Conservation (phyloP, 2,888 invertebrate species). For the Disparrhopalites patrizii region DNA sequence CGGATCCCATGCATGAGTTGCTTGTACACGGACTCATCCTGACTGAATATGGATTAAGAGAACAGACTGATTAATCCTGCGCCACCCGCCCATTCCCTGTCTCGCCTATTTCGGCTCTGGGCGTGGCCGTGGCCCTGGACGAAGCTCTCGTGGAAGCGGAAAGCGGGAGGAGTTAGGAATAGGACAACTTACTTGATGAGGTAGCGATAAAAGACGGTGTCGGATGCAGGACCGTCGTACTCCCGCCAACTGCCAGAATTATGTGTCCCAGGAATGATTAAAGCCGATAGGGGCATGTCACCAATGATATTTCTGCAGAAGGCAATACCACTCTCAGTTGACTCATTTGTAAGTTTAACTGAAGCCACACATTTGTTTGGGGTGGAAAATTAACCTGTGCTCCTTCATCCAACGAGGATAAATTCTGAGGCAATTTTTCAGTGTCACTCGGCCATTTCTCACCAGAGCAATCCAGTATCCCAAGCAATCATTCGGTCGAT, state of each 20-base stretch:
- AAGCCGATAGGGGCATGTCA: slow-evolving; percentile 58
- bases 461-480: slow-evolving; percentile 50
- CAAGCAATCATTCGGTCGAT: slow-evolving; percentile 45
- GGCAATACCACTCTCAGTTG: neutral
- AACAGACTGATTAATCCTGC: too few relatives aligned
- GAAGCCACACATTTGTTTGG: neutral
- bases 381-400: slow-evolving; percentile 50
- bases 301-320: slow-evolving; percentile 53
- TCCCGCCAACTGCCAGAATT: slow-evolving; percentile 62
- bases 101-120: too few relatives aligned
- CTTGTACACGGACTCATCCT: slow-evolving; percentile 75
- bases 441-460: slow-evolving; percentile 49
- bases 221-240: slow-evolving; percentile 52
- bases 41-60: slow-evolving; percentile 55
- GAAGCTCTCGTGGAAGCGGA: too few relatives aligned
- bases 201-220: slow-evolving; percentile 40
- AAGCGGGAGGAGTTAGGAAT: too few relatives aligned
- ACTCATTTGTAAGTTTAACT: neutral
- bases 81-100: too few relatives aligned
- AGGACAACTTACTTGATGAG: slow-evolving; percentile 41
- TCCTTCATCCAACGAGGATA: slow-evolving; percentile 84
- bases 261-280: slow-evolving; percentile 68
- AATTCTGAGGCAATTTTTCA: slow-evolving; percentile 66
- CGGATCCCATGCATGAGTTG: slow-evolving; percentile 80
- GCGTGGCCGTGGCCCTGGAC: too few relatives aligned